These are phyloP conservation scores for Rhyacichthys aspro DNA, from an alignment of 2,797 vertebrate genomes.

Conservation along the genomic window DNA sequence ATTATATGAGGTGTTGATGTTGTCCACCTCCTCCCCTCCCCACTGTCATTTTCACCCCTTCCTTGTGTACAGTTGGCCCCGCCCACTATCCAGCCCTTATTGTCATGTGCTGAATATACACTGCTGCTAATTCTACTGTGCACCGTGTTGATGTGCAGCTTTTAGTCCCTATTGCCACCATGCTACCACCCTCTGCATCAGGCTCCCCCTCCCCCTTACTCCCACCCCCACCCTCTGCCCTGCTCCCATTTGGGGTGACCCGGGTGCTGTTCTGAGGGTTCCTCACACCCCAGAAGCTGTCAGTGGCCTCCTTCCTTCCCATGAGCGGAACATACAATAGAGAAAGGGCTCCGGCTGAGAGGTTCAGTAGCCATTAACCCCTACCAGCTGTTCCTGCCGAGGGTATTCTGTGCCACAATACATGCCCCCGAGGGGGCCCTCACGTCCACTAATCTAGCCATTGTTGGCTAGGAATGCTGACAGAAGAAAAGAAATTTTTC, in stretches of 20 bases:
- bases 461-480: slow-evolving; percentile 99
- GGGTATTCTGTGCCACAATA: slow-evolving; percentile 99
- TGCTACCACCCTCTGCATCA: slow-evolving; percentile 67
- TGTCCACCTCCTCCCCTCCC: slow-evolving; percentile 32
- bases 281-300: slow-evolving; percentile 97
- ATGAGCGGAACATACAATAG: slow-evolving; percentile 99
- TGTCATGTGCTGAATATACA: slow-evolving; percentile 73
- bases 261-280: slow-evolving; percentile 93
- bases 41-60: slow-evolving; percentile 36
- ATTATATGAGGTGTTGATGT: slow-evolving; percentile 51
- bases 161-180: slow-evolving; percentile 65
- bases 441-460: slow-evolving; percentile 99
- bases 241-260: slow-evolving; percentile 87
- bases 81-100: slow-evolving; percentile 60
- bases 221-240: slow-evolving; percentile 72
- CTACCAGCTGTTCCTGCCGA: slow-evolving; percentile 99
- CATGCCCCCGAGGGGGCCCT: slow-evolving; percentile 98
- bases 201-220: slow-evolving; percentile 42
- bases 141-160: slow-evolving; percentile 64
- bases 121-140: slow-evolving; percentile 74
- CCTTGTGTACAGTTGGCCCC: slow-evolving; percentile 63
- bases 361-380: slow-evolving; percentile 99
- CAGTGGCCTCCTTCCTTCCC: slow-evolving; percentile 99
- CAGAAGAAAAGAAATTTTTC: slow-evolving; percentile 99
- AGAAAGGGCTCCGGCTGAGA: slow-evolving; percentile 99